A percentile compares a stretch with the other conserved stretches of the same genome.
phyloP scores from a whole-genome alignment of 2,113 vertebrate genomes.

The Larimichthys polyactis region DNA sequence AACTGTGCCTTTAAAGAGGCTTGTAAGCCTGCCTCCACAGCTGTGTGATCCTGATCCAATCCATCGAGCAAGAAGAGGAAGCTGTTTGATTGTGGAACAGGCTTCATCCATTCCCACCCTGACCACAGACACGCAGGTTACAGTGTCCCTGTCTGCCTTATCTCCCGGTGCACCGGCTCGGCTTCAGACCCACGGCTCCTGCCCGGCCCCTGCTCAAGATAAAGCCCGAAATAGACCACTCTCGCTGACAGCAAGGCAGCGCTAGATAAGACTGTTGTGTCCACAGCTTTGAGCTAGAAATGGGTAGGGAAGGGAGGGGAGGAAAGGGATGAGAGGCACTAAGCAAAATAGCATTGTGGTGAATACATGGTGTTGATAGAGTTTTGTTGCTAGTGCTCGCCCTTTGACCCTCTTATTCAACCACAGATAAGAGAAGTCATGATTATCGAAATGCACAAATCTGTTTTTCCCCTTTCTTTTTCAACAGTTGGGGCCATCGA shows the following conservation, averaged over 20 bases:
- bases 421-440: slow-evolving; percentile 50
- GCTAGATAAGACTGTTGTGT: slow-evolving; percentile 80
- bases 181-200: slow-evolving; percentile 72
- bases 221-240: slow-evolving; percentile 82
- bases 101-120: slow-evolving; percentile 70
- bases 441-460: slow-evolving; percentile 45
- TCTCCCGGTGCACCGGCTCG: slow-evolving; percentile 69
- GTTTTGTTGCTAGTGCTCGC: slow-evolving; percentile 25
- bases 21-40: slow-evolving; percentile 50
- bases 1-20: slow-evolving; percentile 47
- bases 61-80: slow-evolving; percentile 66
- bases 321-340: slow-evolving; percentile 2
- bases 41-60: slow-evolving; percentile 67
- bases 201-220: slow-evolving; percentile 75
- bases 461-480: slow-evolving; percentile 19
- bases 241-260: slow-evolving; percentile 76
- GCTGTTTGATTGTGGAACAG: slow-evolving; percentile 62
- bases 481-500: slow-evolving; percentile 61
- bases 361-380: slow-evolving; percentile 14
- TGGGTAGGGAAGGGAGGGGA: not conserved
- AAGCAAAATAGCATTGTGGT: slow-evolving; percentile 31
- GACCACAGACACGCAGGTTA: slow-evolving; percentile 77
- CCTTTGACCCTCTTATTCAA: slow-evolving; percentile 64
- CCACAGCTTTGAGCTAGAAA: slow-evolving; percentile 64
- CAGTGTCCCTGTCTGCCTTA: slow-evolving; percentile 81